These are phyloP conservation scores for Corapipo altera DNA, from an alignment of 2,113 vertebrate species.

Conservation along the genomic window DNA sequence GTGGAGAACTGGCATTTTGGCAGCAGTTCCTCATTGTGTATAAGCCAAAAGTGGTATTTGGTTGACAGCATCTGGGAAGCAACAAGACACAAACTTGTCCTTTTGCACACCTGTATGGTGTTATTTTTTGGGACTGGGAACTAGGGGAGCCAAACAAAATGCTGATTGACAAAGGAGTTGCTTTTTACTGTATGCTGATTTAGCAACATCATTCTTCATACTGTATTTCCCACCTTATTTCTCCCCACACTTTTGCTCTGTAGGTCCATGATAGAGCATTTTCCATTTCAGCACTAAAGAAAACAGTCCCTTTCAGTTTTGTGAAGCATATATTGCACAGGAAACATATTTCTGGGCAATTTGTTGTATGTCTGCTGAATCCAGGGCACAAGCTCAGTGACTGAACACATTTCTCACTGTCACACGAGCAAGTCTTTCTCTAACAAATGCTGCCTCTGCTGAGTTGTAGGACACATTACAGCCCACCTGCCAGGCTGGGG, in stretches of 20 bases:
- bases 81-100: background rate
- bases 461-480: background rate
- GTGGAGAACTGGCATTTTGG: background rate
- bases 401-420: background rate
- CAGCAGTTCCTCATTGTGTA: background rate
- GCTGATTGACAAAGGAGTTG: background rate
- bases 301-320: background rate
- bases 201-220: background rate
- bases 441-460: background rate
- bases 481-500: background rate
- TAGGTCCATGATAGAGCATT: background rate
- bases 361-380: background rate
- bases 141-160: background rate
- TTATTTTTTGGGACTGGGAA: background rate
- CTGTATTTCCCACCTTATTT: background rate
- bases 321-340: background rate
- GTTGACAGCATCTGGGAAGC: background rate
- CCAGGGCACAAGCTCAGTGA: background rate
- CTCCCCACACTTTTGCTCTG: background rate
- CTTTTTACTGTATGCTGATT: background rate
- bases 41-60: background rate
- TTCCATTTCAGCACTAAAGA: background rate
- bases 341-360: background rate
- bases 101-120: background rate
- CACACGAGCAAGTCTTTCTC: background rate